A percentile compares a stretch with the other conserved stretches of the same genome.
Conservation (phyloP, 2,888 invertebrate genomes). For the Biston stratarius region DNA sequence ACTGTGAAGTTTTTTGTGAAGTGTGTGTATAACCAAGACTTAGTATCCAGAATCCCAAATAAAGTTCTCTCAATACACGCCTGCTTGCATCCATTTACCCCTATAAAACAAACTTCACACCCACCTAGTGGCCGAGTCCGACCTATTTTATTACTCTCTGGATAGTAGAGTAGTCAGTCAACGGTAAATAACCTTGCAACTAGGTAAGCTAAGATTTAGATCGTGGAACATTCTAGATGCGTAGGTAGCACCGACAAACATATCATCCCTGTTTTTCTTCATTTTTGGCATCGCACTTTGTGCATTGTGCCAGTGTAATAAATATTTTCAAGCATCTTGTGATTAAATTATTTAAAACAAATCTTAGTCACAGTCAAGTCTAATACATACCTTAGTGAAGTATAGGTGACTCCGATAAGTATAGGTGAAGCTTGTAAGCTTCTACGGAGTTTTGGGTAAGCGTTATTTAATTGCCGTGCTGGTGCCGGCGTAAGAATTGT, state of each 20-base stretch:
- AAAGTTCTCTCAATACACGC: not conserved
- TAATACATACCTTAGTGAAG: no score
- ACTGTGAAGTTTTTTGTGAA: not conserved
- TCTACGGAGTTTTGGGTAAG: no score
- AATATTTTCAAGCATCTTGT: no score
- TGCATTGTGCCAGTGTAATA: not conserved
- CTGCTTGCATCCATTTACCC: constrained; percentile 39
- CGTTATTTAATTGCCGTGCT: no score
- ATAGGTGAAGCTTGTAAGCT: no score
- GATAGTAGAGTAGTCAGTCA: constrained; percentile 20
- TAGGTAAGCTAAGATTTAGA: constrained; percentile 7
- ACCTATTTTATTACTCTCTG: constrained; percentile 55
- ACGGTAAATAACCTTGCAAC: constrained; percentile 18
- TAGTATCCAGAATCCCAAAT: not conserved
- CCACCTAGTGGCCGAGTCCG: constrained; percentile 49
- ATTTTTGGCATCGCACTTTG: not conserved
- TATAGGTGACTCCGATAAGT: no score
- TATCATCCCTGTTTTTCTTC: no score
- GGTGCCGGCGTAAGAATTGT: no score
- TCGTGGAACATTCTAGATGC: not conserved
- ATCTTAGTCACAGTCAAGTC: no score
- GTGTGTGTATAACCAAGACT: no score
- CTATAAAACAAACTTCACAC: constrained; percentile 54
- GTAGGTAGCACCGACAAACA: no score
- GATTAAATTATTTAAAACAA: no score